These are phyloP conservation scores for Talpa occidentalis DNA, from an alignment of 2,113 vertebrate genomes.

Conservation along the genomic window DNA sequence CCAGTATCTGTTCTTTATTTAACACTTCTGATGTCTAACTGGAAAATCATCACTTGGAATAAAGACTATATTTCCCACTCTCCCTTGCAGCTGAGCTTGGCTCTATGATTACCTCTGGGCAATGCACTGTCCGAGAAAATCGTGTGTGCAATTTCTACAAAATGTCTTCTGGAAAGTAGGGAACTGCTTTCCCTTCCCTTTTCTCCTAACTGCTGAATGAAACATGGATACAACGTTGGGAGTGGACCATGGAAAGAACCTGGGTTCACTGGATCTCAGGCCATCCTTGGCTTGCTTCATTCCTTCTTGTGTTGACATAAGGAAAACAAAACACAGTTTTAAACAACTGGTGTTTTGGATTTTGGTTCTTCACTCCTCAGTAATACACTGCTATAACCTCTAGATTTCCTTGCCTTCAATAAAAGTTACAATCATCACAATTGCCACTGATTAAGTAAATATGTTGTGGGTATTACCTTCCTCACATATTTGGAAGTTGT, in stretches of 20 bases:
- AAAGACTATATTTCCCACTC: background rate
- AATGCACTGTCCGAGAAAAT: background rate
- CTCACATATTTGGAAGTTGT: background rate
- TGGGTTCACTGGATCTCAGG: background rate
- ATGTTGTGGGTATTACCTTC: background rate
- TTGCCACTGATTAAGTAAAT: background rate
- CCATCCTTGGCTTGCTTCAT: background rate
- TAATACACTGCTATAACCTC: rapidly evolving
- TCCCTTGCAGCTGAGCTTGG: background rate
- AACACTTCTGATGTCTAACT: background rate
- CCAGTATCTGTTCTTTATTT: background rate
- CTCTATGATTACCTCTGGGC: background rate
- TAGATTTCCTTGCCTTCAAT: background rate
- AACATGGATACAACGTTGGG: background rate
- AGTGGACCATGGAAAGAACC: background rate
- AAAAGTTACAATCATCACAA: background rate
- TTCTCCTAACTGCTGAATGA: background rate
- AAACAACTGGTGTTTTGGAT: background rate
- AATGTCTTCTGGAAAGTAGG: background rate
- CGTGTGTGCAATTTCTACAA: background rate
- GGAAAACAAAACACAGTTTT: background rate
- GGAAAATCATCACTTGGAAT: background rate
- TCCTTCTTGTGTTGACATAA: background rate
- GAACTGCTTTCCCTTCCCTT: background rate
- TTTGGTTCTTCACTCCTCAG: background rate